These are phyloP conservation scores for Biston betularia DNA, from an alignment of 2,888 invertebrate species.

Conservation along the genomic window DNA sequence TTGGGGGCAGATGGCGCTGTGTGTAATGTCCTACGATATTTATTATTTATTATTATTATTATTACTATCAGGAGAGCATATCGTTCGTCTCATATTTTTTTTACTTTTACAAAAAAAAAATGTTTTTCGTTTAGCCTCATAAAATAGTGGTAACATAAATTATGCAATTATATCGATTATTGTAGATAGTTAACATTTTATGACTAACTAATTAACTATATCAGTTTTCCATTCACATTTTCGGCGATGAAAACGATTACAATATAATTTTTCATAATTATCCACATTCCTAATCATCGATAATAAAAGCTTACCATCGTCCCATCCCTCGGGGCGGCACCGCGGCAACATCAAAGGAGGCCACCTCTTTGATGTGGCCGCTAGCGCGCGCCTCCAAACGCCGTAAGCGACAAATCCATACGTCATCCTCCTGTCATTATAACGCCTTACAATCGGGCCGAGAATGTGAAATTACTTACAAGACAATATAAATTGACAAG, in stretches of 20 bases:
- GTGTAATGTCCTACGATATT: too few species aligned
- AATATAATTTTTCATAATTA: background rate
- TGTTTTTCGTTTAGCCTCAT: too few species aligned
- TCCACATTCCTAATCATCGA: constrained; percentile 15
- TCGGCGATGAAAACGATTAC: background rate
- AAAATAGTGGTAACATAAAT: too few species aligned
- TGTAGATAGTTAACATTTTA: background rate
- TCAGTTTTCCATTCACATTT: background rate
- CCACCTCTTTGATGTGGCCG: constrained; percentile 86
- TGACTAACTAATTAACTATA: background rate
- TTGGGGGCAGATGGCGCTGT: too few species aligned
- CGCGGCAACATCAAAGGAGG: constrained; percentile 84
- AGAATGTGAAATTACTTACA: constrained; percentile 84
- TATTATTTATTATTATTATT: too few species aligned
- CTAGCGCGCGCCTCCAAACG: constrained; percentile 84
- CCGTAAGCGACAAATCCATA: constrained; percentile 86
- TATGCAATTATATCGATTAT: too few species aligned
- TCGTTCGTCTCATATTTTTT: too few species aligned
- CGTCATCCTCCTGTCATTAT: constrained; percentile 86
- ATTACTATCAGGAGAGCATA: too few species aligned
- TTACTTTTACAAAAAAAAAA: too few species aligned
- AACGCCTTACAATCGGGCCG: constrained; percentile 83
- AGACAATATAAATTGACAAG: constrained; percentile 86
- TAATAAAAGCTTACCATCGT: constrained; percentile 32
- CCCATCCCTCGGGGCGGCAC: constrained; percentile 72